Base-by-base conservation (phyloP, 2,797 vertebrate species). In the Rousettus madagascariensis region DNA sequence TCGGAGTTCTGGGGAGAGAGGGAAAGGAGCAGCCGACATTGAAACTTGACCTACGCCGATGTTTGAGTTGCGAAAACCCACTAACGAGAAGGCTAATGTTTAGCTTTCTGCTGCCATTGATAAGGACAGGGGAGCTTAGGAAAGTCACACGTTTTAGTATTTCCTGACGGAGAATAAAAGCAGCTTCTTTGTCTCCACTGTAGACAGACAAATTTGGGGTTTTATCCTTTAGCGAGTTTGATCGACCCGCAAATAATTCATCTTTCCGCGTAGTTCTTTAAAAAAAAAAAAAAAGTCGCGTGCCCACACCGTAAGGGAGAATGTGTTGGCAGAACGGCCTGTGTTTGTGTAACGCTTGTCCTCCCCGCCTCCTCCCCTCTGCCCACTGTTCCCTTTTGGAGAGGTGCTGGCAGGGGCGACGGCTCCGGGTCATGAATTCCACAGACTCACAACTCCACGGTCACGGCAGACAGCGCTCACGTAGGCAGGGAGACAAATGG, bases 361-460 rank as follows among this genome's bases (percentile, higher is more conserved):
- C 33, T 6, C 51, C 15, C 22, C 30, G 51, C 38, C 43, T 22
- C 33, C 49, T 15, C 9, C 20, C 17, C 75, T 53, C 66, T 4
- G 2, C 10, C 22, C 10, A 12, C 38, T 5, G 2, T 7, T 53
- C 59, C 28, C 5, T 51, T 17, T 17, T 61, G 49, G 43, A 71
- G 38, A 46, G 2, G 26, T 11, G 7, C 53, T 3, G 5, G 46
- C 30, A 11, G 49, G 36, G 33, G 24, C 55, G n/a, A 24, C 10
- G 22, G 66, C 33, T 79, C 24, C 9, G 49, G 9, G 24, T 28
- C 9, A 78, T 15, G 72, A 65, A 85, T 41, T 49, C 49, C 26
- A 1, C 4, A 10, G 57, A 46, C 33, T n/a, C 33, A 0, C 3
- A 13, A 41, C 59, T 17, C 63, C 6, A 0, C 1, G 1, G 36